Evolutionary conservation across 2,888 invertebrate genomes (phyloP).

Genomic region (Drosophila pseudotakahashii): DNA sequence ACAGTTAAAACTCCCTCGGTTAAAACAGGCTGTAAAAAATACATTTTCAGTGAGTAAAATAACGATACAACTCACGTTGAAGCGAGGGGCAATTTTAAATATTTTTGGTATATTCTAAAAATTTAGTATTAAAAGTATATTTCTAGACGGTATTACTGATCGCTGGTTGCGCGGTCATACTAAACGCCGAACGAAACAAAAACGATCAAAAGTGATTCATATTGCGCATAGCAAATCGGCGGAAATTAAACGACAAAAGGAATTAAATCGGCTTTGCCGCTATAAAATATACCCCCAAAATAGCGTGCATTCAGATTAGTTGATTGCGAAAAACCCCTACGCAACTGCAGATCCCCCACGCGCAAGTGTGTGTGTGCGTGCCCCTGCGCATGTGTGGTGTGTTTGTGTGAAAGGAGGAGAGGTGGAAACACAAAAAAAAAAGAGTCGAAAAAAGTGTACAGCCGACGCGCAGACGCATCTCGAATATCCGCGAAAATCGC

Average conservation of each 20-base stretch:
- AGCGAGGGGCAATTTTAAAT: no score
- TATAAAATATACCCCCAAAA: neutral
- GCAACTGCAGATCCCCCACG: conserved; percentile 22
- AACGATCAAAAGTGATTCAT: conserved; percentile 19
- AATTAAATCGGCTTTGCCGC: conserved; percentile 15
- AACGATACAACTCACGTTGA: no score
- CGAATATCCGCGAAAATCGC: conserved; percentile 52
- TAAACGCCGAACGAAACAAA: no score
- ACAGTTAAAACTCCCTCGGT: no score
- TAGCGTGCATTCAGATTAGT: conserved; percentile 1
- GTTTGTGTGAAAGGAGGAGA: conserved; percentile 59
- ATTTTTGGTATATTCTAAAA: no score
- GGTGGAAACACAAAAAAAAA: conserved; percentile 30
- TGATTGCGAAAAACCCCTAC: neutral
- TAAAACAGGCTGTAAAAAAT: no score
- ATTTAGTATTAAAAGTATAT: no score
- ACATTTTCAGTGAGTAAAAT: no score
- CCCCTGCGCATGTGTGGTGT: conserved; percentile 45
- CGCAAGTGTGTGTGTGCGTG: conserved; percentile 39
- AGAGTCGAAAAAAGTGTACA: conserved; percentile 68
- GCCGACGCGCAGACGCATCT: conserved; percentile 78
- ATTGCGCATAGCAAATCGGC: conserved; percentile 19
- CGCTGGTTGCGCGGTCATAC: no score
- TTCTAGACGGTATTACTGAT: no score
- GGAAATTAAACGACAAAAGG: conserved; percentile 26